Conservation (phyloP, 2,113 vertebrate genomes). For the Neomonachus schauinslandi region DNA sequence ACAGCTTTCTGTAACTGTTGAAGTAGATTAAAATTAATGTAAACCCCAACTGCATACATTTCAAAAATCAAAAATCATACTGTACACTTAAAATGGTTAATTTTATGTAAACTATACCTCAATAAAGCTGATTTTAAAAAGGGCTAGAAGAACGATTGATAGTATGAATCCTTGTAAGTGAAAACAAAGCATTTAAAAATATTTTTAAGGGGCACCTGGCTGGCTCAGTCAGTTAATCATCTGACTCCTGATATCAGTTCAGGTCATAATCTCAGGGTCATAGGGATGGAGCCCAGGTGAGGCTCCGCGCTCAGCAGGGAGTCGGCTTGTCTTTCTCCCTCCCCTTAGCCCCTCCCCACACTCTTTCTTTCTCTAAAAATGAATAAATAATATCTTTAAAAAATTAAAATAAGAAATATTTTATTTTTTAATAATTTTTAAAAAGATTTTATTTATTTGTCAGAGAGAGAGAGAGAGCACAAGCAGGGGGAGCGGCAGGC, state of each 20-base stretch:
- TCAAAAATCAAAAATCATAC: neutral
- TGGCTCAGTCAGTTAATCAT: neutral
- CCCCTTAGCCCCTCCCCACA: neutral
- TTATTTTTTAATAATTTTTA: too few relatives aligned
- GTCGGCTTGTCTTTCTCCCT: neutral
- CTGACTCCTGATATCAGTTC: neutral
- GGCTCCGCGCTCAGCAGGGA: too few relatives aligned
- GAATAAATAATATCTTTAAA: too few relatives aligned
- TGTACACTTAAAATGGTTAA: neutral
- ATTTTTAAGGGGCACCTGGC: neutral
- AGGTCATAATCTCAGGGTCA: neutral
- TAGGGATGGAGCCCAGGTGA: too few relatives aligned
- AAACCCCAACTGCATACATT: neutral
- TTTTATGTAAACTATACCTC: neutral
- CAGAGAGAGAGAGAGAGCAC: too few relatives aligned
- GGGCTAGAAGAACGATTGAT: neutral
- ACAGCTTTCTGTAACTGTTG: neutral
- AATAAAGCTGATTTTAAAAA: neutral
- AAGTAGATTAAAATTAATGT: conserved; percentile 2
- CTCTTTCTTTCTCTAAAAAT: too few relatives aligned
- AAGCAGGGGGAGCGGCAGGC: too few relatives aligned
- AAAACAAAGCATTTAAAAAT: neutral
- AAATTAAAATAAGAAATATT: too few relatives aligned
- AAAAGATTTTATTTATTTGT: too few relatives aligned
- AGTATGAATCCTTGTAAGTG: neutral